phyloP scores from a whole-genome alignment of 2,797 vertebrate species.

The Parauchenoglanis ngamensis region DNA sequence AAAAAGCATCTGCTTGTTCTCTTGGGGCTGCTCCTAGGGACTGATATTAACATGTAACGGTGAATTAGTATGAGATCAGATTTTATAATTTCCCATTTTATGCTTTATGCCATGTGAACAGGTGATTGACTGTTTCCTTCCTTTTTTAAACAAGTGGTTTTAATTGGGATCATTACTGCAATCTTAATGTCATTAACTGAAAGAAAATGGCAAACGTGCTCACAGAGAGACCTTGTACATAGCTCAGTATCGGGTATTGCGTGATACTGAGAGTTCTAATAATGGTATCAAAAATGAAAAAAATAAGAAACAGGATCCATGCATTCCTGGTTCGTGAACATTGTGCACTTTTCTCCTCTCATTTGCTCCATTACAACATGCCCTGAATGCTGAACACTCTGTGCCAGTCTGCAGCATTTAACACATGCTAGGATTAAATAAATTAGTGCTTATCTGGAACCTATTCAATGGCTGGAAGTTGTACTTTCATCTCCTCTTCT shows the following conservation, averaged over 20 bases:
- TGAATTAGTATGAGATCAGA: not conserved
- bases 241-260: not conserved
- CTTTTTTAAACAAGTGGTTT: not conserved
- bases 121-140: not conserved
- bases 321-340: not conserved
- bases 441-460: not conserved
- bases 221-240: not conserved
- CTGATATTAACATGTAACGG: not conserved
- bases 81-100: no score
- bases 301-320: no score
- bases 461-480: not conserved
- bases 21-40: no score
- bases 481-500: not conserved
- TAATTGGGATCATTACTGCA: not conserved
- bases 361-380: slow-evolving; percentile 65
- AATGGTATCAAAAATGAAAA: not conserved
- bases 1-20: not conserved
- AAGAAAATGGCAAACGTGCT: not conserved
- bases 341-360: slow-evolving; percentile 10
- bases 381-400: slow-evolving; percentile 69
- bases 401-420: slow-evolving; percentile 12
- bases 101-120: not conserved
- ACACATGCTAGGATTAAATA: slow-evolving; percentile 19
- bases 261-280: not conserved
- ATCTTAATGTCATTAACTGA: not conserved